Conservation (phyloP, 2,113 vertebrate species). For the Pelecanus crispus region DNA sequence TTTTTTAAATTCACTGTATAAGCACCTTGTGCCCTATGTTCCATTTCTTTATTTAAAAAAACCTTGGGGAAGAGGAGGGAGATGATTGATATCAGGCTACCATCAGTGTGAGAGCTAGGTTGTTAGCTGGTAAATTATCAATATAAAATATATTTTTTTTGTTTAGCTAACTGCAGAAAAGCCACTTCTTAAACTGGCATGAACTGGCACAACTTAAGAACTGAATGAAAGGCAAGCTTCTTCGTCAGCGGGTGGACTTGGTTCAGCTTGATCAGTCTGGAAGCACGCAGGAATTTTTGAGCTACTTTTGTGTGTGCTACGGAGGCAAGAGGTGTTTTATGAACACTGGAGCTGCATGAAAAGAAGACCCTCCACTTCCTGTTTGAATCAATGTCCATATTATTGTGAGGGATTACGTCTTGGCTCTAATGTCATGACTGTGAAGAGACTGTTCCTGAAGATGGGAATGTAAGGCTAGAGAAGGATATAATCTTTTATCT, state of each 20-base stretch:
- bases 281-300: neutral
- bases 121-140: neutral
- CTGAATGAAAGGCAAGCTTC: neutral
- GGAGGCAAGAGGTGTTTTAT: neutral
- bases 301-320: neutral
- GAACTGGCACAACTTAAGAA: neutral
- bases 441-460: neutral
- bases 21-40: neutral
- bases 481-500: conserved; percentile 7
- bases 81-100: neutral
- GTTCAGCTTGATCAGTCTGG: neutral
- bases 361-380: neutral
- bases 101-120: neutral
- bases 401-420: neutral
- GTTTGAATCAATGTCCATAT: neutral
- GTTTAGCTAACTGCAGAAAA: neutral
- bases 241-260: neutral
- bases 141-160: neutral
- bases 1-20: neutral
- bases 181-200: neutral
- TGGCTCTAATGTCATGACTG: neutral
- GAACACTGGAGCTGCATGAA: neutral
- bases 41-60: neutral
- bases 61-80: neutral
- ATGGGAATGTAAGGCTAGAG: neutral